Base-by-base conservation (phyloP, 2,797 vertebrate genomes). In the Gobionotothen gibberifrons region DNA sequence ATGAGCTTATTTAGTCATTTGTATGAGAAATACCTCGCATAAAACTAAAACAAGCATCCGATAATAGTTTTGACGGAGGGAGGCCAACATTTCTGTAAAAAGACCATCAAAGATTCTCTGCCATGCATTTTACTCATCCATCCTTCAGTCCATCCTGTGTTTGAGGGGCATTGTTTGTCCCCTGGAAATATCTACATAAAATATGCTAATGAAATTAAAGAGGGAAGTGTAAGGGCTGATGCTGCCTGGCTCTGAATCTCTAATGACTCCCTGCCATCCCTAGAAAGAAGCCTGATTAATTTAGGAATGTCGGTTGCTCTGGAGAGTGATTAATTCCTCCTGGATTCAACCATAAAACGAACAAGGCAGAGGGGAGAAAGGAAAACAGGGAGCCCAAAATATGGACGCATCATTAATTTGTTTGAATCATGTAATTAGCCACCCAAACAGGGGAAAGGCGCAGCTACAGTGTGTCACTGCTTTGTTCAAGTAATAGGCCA, bases 161-260 rank as follows among this genome's bases (percentile, higher is more conserved):
- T 83, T 71, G 70, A 82, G 67, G 75, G 82, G 69, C 86, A 84
- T 76, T 90, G 84, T 89, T 92, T 89, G 84, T 83, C 63, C 81
- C 63, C 72, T 21, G 66, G 76, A 91, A 87, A 90, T 72, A 90
- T 88, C 81, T 84, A 76, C 83, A 91, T 92, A 92, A 92, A 93
- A 91, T 93, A 93, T 94, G 90, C 84, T 89, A 93, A 94, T 93
- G 83, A 91, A 92, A 94, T 93, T 91, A 93, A 89, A 92, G 42
- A 81, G 59, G 75, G 79, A 85, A 89, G 80, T 72, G 84, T 69
- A 65, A 90, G 82, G 79, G 75, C 82, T 85, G 89, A 87, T 72
- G 84, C 79, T 19, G 89, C 83, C 79, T 80, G 76, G 69, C 58
- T 83, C 77, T 74, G 84, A 91, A 93, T 92, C 85, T 76, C 77